Conservation (phyloP, 2,113 vertebrate species). For the Hippocampus zosterae region DNA sequence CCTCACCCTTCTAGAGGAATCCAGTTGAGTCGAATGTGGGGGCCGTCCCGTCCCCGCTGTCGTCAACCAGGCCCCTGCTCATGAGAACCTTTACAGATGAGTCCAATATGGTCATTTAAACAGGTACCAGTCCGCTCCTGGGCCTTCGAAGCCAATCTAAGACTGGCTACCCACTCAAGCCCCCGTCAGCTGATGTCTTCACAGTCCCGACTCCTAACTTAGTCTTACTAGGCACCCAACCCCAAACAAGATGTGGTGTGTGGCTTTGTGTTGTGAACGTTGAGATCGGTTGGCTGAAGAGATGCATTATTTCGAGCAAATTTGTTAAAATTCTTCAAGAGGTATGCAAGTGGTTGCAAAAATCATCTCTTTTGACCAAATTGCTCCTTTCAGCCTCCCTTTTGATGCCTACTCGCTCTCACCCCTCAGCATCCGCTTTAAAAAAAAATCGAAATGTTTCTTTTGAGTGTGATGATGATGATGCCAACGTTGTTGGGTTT, state of each 20-base stretch:
- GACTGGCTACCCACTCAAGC: constrained; percentile 9
- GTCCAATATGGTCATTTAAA: constrained; percentile 89
- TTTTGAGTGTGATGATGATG: not conserved
- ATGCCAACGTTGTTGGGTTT: not conserved
- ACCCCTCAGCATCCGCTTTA: constrained; percentile 55
- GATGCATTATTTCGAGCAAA: constrained; percentile 23
- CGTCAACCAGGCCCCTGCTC: constrained; percentile 93
- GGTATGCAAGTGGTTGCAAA: not conserved
- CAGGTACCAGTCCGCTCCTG: constrained; percentile 81
- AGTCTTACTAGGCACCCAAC: constrained; percentile 19
- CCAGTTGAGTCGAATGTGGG: constrained; percentile 75
- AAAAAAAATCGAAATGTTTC: constrained; percentile 7
- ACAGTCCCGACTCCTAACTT: constrained; percentile 18
- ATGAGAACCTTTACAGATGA: constrained; percentile 99
- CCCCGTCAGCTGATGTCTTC: not conserved
- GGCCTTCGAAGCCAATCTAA: constrained; percentile 52
- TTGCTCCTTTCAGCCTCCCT: constrained; percentile 61
- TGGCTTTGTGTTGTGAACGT: constrained; percentile 36
- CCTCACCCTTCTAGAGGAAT: constrained; percentile 88
- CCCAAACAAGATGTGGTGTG: constrained; percentile 20
- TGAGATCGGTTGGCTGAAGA: constrained; percentile 63
- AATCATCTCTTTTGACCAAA: not conserved
- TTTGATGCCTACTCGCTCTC: constrained; percentile 18
- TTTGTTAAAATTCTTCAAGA: constrained; percentile 1
- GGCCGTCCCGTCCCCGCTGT: constrained; percentile 77